These are phyloP conservation scores for Myocastor coypus DNA, from an alignment of 2,113 vertebrate genomes.

Conservation along the genomic window DNA sequence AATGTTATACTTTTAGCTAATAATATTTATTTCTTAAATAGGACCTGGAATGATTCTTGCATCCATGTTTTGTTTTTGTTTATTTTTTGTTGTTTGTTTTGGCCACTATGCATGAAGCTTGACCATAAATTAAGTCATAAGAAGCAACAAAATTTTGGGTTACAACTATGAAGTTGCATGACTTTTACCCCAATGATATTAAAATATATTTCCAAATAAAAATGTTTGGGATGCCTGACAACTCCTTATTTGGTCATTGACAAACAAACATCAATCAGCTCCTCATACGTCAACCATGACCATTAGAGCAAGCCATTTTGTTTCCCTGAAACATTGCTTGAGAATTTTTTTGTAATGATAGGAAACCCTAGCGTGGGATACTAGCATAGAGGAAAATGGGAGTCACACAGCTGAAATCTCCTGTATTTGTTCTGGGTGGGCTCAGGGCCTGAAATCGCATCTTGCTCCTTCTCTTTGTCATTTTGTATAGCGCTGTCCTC, in stretches of 20 bases:
- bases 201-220: conserved; percentile 9
- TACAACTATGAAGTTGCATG: background rate
- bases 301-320: conserved; percentile 5
- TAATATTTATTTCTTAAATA: conserved; percentile 4
- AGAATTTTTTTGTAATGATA: background rate
- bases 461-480: too few species aligned
- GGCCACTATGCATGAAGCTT: background rate
- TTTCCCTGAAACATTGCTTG: background rate
- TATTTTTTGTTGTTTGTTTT: background rate
- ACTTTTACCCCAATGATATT: background rate
- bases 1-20: background rate
- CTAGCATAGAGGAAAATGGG: too few species aligned
- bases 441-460: too few species aligned
- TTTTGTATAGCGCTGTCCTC: too few species aligned
- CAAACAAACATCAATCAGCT: background rate
- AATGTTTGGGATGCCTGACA: background rate
- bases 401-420: too few species aligned
- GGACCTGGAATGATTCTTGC: background rate
- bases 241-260: background rate
- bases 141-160: background rate
- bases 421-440: too few species aligned
- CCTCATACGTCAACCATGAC: background rate
- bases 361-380: background rate
- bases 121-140: background rate
- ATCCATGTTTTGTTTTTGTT: background rate